Evolutionary conservation across 2,888 invertebrate species (phyloP), one percentile per base, ranked within the genome.

Genomic region (Phrixothrix hirtus): DNA sequence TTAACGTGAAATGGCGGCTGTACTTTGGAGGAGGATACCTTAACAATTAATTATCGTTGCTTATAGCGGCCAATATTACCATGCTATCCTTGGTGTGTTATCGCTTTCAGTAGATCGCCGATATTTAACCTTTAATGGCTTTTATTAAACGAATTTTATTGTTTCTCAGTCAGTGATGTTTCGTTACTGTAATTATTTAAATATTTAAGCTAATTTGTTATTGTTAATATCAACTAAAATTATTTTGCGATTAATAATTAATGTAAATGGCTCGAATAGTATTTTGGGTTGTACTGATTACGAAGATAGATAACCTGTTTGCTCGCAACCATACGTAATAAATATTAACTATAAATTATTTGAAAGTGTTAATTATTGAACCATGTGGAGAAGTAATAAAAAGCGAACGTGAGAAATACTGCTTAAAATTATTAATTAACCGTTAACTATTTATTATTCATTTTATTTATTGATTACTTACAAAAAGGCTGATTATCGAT

Each of bases 21-120:
- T 38, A 41, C 30, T 39, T 14, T 49, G 29, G 37, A 58, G 58
- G 52, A 45, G 55, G 48, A 52, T 27, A 42, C 52, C 53, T 56
- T 41, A 41, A 57, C 61, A 62, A 63, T 63, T 63, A 63, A 63
- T 63, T 63, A 60, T 54, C 57, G 52, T 47, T 57, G 63, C 61
- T 60, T 57, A 56, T 37, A 61, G 59, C 60, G 48, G 49, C 55
- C 55, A 57, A 60, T 21, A 60, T 61, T 61, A 60, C 57, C 54
- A 48, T 41, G 46, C 62, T 52, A 60, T 62, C 38, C 31, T 46
- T 39, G 54, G 51, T 52, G 52, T 51, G 50, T 47, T 59, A 59
- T 58, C 57, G 36, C 26, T 29, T 17, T 29, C 11, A 37, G 31
- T 36, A 29, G 39, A 55, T 55, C 48, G 29, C 21, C 16, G 49